Evolutionary conservation across 2,797 vertebrate genomes (phyloP), one percentile per base, ranked within the genome.

Genomic region (Microcaecilia unicolor): DNA sequence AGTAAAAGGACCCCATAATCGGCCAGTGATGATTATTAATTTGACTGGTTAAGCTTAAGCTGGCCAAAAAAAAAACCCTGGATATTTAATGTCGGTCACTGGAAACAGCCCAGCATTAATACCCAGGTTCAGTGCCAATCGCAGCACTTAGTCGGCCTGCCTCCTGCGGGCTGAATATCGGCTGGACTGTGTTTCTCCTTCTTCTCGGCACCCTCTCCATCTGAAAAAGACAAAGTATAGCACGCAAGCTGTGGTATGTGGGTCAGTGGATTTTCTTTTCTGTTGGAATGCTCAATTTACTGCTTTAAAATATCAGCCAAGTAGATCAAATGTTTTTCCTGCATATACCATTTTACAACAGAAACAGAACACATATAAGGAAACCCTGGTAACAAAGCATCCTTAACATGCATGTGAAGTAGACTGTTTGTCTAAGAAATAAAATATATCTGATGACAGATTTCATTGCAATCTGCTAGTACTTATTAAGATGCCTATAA

Each of bases 401-500:
- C 81, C 85, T 86, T 90, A 92, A 90, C 91, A 85, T 83, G 89
- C 88, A 83, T 67, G 65, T 76, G 67, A 82, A 76, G 59, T 61
- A 83, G 79, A 74, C 72, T 79, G 72, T 70, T 84, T 80, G 80
- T 88, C 85, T 83, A 67, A 55, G 70, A 80, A 83, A 89, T n/a
- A 91, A 91, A 88, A 83, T 86, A 68, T 78, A 82, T 70, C 78
- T 73, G 84, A 87, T 93, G 92, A 93, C 91, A 95, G 92, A 94
- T 92, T 91, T 90, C 85, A 94, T 94, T 94, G 88, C 87, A 88
- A 82, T 89, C 84, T 79, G 84, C 84, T 87, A 80, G 86, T 85
- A 80, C 90, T 97, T 91, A 93, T 92, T 92, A 93, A 92, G 89
- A 86, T 84, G 83, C 90, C 81, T 83, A 76, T 85, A 91, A 93